phyloP scores from a whole-genome alignment of 1,140 invertebrate genomes.

The Zaprionus taronus region DNA sequence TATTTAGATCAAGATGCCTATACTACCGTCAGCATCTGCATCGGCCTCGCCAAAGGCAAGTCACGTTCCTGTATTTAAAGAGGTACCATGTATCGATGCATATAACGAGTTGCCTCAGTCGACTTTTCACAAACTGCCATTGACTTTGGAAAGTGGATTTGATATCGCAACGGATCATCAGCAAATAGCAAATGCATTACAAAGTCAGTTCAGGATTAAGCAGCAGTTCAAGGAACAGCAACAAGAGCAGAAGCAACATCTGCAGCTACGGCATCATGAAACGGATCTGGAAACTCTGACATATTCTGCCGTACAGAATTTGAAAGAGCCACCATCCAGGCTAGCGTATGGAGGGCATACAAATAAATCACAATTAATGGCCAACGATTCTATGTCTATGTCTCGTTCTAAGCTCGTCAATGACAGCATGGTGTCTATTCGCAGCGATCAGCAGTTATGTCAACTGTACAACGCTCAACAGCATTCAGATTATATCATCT shows the following conservation, averaged over 20 bases:
- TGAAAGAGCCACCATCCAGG: background rate
- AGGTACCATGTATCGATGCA: slow-evolving; percentile 7
- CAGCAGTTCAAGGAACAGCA: slow-evolving; percentile 51
- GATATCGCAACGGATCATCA: slow-evolving; percentile 16
- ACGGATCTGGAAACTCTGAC: background rate
- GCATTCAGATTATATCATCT: slow-evolving; percentile 89
- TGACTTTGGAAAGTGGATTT: background rate
- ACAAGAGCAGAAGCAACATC: slow-evolving; percentile 22
- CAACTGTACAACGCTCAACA: slow-evolving; percentile 75
- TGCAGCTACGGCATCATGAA: slow-evolving; percentile 1
- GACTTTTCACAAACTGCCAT: background rate
- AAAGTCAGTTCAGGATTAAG: slow-evolving; percentile 67
- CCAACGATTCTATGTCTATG: slow-evolving; percentile 18
- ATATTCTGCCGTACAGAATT: background rate
- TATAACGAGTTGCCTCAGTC: background rate
- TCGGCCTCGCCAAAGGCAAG: background rate
- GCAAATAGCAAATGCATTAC: slow-evolving; percentile 41
- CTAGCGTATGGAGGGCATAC: background rate
- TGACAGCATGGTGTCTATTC: slow-evolving; percentile 67
- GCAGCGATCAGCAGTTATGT: slow-evolving; percentile 75
- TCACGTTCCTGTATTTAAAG: background rate
- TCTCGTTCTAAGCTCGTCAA: slow-evolving; percentile 20
- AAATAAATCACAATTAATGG: slow-evolving; percentile 31
- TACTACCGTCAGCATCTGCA: slow-evolving; percentile 6
- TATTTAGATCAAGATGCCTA: slow-evolving; percentile 19